Conservation (phyloP, 37 sponge, comb jelly and placozoan species). For the Oopsacas minuta region DNA sequence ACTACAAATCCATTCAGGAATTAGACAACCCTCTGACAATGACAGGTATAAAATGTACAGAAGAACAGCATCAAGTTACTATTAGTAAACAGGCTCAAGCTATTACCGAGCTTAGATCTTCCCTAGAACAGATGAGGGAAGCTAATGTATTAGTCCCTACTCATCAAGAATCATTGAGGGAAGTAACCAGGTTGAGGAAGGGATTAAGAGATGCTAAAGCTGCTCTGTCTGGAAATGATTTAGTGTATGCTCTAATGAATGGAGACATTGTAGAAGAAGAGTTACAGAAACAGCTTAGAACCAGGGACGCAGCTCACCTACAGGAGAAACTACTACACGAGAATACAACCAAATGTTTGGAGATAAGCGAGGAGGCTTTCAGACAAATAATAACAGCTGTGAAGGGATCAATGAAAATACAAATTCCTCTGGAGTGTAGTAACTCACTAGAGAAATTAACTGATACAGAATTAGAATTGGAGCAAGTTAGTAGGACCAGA, state of each 20-base stretch:
- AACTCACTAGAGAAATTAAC: background rate
- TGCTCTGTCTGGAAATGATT: background rate
- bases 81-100: background rate
- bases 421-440: background rate
- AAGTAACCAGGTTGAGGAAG: background rate
- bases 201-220: background rate
- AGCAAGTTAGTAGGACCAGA: background rate
- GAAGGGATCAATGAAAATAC: background rate
- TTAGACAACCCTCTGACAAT: background rate
- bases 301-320: slow-evolving; percentile 11
- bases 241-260: background rate
- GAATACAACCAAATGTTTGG: background rate
- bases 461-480: background rate
- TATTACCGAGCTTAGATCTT: background rate
- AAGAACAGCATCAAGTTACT: background rate
- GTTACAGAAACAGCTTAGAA: slow-evolving; percentile 7
- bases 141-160: background rate
- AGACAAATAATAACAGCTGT: background rate
- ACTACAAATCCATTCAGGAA: background rate
- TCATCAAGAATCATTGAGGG: background rate
- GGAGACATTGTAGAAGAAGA: background rate
- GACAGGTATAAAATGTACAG: background rate
- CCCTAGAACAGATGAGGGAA: background rate
- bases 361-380: background rate
- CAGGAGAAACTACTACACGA: background rate